Evolutionary conservation across 2,888 invertebrate species (phyloP).

Genomic region (Erannis defoliaria): DNA sequence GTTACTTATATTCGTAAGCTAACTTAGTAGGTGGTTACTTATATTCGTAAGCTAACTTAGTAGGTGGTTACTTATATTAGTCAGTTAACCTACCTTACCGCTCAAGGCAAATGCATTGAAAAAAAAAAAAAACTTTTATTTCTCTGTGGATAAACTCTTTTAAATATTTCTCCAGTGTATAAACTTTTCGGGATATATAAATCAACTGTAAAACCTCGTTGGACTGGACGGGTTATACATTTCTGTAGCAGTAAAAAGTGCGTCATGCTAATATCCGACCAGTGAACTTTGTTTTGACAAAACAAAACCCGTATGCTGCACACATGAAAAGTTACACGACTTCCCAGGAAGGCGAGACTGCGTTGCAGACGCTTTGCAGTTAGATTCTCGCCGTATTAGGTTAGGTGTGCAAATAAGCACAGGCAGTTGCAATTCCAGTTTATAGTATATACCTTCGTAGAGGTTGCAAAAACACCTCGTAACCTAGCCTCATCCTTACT

Average conservation of each 20-base stretch:
- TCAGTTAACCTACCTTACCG: no score
- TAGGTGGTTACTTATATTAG: no score
- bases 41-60: no score
- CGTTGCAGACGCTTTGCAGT: slow-evolving; percentile 2
- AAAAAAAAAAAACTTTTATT: slow-evolving; percentile 30
- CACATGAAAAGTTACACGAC: neutral
- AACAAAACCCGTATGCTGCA: neutral
- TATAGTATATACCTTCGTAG: neutral
- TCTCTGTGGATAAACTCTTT: slow-evolving; percentile 18
- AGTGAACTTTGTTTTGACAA: slow-evolving; percentile 6
- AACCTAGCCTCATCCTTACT: neutral
- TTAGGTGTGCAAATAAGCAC: slow-evolving; percentile 1
- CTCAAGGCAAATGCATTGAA: neutral
- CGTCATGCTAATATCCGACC: slow-evolving; percentile 24
- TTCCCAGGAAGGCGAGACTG: neutral
- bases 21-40: no score
- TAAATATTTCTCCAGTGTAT: slow-evolving; percentile 38
- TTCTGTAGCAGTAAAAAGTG: slow-evolving; percentile 33
- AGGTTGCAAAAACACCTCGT: neutral
- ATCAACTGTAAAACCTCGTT: slow-evolving; percentile 42
- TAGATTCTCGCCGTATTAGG: slow-evolving; percentile 1
- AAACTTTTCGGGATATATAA: slow-evolving; percentile 44
- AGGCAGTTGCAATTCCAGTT: neutral
- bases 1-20: no score
- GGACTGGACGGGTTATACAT: slow-evolving; percentile 18